These are phyloP conservation scores for Sciaenops ocellatus DNA, from an alignment of 2,797 vertebrate genomes.

Conservation along the genomic window DNA sequence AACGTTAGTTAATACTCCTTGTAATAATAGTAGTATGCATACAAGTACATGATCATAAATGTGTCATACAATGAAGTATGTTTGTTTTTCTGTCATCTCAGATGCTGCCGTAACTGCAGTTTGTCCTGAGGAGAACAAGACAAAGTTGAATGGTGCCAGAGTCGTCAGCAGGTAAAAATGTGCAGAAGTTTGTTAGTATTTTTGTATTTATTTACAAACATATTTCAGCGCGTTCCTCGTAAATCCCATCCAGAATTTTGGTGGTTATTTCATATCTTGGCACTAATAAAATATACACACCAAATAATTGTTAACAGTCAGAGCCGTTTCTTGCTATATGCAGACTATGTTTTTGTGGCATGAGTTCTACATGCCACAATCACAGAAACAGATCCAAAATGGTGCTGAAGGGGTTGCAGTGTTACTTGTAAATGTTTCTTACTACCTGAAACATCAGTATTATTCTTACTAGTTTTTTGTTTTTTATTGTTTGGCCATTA, in stretches of 20 bases:
- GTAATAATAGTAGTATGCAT: background rate
- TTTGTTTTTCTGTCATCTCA: conserved; percentile 58
- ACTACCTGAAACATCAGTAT: too few species aligned
- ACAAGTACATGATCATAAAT: background rate
- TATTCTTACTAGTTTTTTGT: too few species aligned
- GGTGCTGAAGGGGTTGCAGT: too few species aligned
- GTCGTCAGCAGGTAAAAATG: conserved; percentile 85
- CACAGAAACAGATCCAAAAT: too few species aligned
- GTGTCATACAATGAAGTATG: background rate
- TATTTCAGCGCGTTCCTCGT: background rate
- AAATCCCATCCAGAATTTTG: background rate
- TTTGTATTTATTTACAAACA: background rate
- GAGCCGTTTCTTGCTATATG: too few species aligned
- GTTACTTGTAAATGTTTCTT: too few species aligned
- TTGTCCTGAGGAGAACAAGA: conserved; percentile 78
- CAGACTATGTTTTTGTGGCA: too few species aligned
- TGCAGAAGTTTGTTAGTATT: background rate
- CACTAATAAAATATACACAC: background rate
- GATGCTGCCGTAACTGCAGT: conserved; percentile 81
- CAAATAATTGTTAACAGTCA: background rate
- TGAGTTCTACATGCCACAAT: too few species aligned
- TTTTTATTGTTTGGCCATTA: too few species aligned
- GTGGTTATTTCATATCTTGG: background rate
- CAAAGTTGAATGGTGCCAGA: conserved; percentile 74
- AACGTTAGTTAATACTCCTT: background rate